Evolutionary conservation across 1,140 invertebrate species (phyloP), one percentile per base, ranked within the genome.

Genomic region (Contarinia nasturtii): DNA sequence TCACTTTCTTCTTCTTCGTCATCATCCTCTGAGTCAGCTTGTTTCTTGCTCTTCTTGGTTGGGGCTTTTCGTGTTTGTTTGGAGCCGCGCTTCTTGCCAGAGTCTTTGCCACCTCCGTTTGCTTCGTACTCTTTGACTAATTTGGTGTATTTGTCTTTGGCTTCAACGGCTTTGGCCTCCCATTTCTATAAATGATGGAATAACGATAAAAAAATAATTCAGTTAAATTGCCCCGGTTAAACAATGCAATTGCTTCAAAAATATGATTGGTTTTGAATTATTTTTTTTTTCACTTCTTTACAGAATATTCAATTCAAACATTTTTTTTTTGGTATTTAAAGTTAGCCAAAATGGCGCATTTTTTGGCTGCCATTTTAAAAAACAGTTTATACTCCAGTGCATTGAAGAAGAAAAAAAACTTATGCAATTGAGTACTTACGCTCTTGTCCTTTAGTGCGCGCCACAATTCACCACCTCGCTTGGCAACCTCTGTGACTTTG

Each of bases 71-170:
- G 61, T 66, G 69, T 54, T 61, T 61, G 54, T 60, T 67, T 33
- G 61, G 58, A 5, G 55, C 55, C 47, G 66, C 61, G 59, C 60
- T 66, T 56, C 67, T 68, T 55, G 64, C 69, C 54, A 52, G 64
- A 58, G 58, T 68, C 50, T 65, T 63, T 60, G 47, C 70, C 71
- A 15, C 76, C 74, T 22, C 80, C 81, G 44, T 72, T 77, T 19
- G 76, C 79, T 58, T 84, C 79, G 60, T 91, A 96, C 58, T 89
- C 86, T 58, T 85, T 81, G 76, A 95, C 90, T 1, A 80, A 83
- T 56, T 75, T 69, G 34, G 77, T 72, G 63, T 95, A 96, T 45
- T 86, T 79, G 58, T 88, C 80, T 68, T 93, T 95, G 10, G 77
- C 73, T 62, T 87, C 82, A 20, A 67, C 72, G 3, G 84, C 82